Conservation (phyloP, 2,797 vertebrate genomes). For the Onychomys arenicola region DNA sequence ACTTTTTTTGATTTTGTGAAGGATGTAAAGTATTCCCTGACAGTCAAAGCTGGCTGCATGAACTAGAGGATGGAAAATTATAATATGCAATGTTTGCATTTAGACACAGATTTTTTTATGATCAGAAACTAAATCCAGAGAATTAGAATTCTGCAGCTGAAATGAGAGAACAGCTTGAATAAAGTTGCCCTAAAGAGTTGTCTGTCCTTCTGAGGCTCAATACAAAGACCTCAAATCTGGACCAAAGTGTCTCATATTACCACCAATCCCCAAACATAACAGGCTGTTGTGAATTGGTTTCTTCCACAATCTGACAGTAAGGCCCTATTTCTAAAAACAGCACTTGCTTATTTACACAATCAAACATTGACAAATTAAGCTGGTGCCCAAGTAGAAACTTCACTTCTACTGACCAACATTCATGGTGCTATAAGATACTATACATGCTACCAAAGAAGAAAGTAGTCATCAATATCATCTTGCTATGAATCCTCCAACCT, state of each 20-base stretch:
- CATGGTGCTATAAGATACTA: not conserved
- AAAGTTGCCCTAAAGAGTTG: not conserved
- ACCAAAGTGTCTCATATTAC: not conserved
- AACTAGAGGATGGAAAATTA: not conserved
- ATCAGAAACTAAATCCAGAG: not conserved
- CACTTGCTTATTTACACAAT: not conserved
- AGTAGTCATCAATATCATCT: not conserved
- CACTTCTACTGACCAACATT: not conserved
- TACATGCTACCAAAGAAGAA: not conserved
- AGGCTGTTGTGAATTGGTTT: not conserved
- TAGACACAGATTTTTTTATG: not conserved
- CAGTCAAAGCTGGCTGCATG: not conserved
- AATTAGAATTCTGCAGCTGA: not conserved
- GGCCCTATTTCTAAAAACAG: not conserved
- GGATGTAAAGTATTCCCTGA: not conserved
- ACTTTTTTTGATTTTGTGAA: conserved; percentile 48
- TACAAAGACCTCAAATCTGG: not conserved
- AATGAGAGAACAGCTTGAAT: not conserved
- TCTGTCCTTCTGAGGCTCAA: not conserved
- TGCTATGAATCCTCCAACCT: not conserved
- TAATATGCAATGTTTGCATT: not conserved
- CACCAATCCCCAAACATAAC: not conserved
- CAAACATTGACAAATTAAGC: not conserved
- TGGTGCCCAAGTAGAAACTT: not conserved
- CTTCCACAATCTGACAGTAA: not conserved